phyloP scores from a whole-genome alignment of 2,888 invertebrate genomes.

The Drosophila ustulata region DNA sequence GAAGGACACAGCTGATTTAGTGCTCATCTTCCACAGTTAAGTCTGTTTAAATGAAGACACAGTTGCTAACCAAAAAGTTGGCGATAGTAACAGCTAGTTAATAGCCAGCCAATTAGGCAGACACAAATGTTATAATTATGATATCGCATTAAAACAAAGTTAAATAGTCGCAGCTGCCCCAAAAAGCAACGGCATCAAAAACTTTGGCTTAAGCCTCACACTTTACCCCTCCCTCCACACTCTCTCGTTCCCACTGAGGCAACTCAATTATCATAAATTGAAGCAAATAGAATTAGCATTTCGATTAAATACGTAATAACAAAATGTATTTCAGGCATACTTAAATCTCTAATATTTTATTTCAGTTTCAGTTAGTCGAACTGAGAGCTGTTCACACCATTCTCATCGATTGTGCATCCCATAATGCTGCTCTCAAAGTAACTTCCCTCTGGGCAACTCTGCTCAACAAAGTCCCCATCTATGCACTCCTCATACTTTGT shows the following conservation, averaged over 20 bases:
- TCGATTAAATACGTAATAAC: background rate
- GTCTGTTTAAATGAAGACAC: constrained; percentile 2
- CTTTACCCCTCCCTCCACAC: background rate
- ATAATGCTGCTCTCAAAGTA: constrained; percentile 15
- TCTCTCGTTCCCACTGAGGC: background rate
- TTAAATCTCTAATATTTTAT: constrained; percentile 9
- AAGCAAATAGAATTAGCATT: constrained; percentile 1
- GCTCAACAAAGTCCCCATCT: constrained; percentile 28
- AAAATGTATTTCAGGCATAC: constrained; percentile 1
- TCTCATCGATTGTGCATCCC: constrained; percentile 18
- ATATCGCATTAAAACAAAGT: constrained; percentile 15
- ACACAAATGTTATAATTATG: constrained; percentile 42
- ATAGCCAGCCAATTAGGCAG: constrained; percentile 28
- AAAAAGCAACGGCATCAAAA: constrained; percentile 1
- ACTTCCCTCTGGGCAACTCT: constrained; percentile 23
- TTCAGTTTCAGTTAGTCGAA: background rate
- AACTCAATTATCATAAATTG: constrained; percentile 11
- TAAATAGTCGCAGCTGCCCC: constrained; percentile 32
- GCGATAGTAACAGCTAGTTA: constrained; percentile 9
- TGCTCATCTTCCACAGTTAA: constrained; percentile 5
- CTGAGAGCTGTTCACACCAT: constrained; percentile 10
- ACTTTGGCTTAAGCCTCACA: constrained; percentile 3
- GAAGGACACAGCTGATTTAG: constrained; percentile 12
- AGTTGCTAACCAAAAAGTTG: constrained; percentile 11
- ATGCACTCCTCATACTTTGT: constrained; percentile 36